Percentiles rank a stretch among this genome's conserved stretches.
phyloP scores from a whole-genome alignment of 2,797 vertebrate genomes.

The Cercopithecus hamlyni region DNA sequence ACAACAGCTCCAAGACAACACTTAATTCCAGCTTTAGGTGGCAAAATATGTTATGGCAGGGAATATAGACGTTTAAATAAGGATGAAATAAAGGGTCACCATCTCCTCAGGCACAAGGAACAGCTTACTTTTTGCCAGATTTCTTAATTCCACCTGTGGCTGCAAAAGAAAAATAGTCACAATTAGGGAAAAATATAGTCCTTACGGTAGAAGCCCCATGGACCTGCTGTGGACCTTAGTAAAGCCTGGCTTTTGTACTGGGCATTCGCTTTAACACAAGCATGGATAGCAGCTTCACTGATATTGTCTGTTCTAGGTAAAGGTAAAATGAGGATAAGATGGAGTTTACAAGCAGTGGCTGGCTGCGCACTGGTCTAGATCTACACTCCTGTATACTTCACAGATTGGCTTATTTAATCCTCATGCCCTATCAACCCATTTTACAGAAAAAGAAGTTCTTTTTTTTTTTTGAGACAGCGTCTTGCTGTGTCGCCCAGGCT shows the following conservation, averaged over 20 bases:
- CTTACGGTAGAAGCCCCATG: neutral
- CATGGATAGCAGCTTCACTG: neutral
- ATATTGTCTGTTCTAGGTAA: neutral
- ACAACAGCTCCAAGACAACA: no score
- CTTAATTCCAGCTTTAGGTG: no score
- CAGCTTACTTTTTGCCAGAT: no score
- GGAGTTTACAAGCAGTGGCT: neutral
- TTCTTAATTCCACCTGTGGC: no score
- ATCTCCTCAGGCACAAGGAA: no score
- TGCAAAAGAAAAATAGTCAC: constrained; percentile 80
- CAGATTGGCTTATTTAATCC: neutral
- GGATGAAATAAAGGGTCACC: no score
- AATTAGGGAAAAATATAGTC: neutral
- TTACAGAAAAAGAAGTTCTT: neutral
- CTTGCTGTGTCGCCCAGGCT: no score
- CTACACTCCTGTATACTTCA: neutral
- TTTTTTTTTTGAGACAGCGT: no score
- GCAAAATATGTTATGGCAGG: no score
- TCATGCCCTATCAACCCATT: neutral
- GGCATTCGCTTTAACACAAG: neutral
- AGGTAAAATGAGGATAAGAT: neutral
- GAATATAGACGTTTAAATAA: no score
- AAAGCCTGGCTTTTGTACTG: neutral
- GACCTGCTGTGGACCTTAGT: neutral
- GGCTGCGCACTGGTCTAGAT: neutral